phyloP scores from a whole-genome alignment of 2,113 vertebrate species.

The Pungitius pungitius region DNA sequence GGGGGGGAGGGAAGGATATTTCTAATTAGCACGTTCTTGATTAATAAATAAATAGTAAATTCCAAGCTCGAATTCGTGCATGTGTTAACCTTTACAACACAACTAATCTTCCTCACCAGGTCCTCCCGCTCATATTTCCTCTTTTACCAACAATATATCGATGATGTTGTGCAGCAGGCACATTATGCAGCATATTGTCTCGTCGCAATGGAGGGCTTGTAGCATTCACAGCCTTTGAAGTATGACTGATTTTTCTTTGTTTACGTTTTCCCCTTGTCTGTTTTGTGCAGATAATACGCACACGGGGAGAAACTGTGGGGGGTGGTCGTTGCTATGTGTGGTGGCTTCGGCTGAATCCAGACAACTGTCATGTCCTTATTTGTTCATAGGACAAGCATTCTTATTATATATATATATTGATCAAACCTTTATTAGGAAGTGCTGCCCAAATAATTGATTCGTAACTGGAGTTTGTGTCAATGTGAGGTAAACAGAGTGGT shows the following conservation, averaged over 20 bases:
- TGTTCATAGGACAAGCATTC: slow-evolving; percentile 22
- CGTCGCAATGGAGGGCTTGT: slow-evolving; percentile 56
- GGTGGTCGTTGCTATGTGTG: slow-evolving; percentile 41
- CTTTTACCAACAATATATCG: slow-evolving; percentile 58
- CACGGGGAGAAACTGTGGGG: slow-evolving; percentile 31
- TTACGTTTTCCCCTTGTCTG: slow-evolving; percentile 52
- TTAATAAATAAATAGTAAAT: slow-evolving; percentile 61
- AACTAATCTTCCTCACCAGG: slow-evolving; percentile 65
- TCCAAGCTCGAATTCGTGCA: slow-evolving; percentile 60
- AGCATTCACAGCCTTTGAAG: slow-evolving; percentile 65
- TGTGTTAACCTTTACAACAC: slow-evolving; percentile 67
- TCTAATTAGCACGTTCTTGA: slow-evolving; percentile 62
- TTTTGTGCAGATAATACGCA: slow-evolving; percentile 67
- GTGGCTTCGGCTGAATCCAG: slow-evolving; percentile 49
- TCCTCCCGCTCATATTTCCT: slow-evolving; percentile 53
- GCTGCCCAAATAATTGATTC: slow-evolving; percentile 13
- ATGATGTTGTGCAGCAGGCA: slow-evolving; percentile 64
- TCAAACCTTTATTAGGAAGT: slow-evolving; percentile 26
- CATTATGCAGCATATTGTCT: slow-evolving; percentile 63
- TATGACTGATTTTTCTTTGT: slow-evolving; percentile 68
- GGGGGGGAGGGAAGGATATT: slow-evolving; percentile 2
- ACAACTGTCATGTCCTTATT: slow-evolving; percentile 16
- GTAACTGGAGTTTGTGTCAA: slow-evolving; percentile 10
- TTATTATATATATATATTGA: slow-evolving; percentile 30
- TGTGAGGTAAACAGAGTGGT: neutral